Percentiles rank a stretch among this genome's conserved stretches.
Evolutionary conservation across 2,888 invertebrate species (phyloP).

Genomic region (Adela reaumurella): DNA sequence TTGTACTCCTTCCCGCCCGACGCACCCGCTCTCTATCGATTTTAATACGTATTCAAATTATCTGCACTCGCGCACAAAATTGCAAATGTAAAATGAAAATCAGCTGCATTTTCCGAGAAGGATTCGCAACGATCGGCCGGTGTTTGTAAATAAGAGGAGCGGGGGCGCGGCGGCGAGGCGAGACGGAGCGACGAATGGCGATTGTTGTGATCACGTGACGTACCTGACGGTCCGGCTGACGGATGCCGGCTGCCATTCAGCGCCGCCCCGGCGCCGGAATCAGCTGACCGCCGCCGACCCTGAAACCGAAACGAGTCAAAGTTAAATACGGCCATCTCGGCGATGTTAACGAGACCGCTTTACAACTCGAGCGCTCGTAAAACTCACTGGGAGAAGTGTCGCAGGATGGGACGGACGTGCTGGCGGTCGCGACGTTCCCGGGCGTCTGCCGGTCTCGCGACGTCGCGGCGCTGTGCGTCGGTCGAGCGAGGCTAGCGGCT

Average conservation of each 20-base stretch:
- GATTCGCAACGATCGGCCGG: neutral
- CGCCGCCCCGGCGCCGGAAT: slow-evolving; percentile 21
- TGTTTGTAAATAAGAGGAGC: slow-evolving; percentile 7
- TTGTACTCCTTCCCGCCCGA: slow-evolving; percentile 26
- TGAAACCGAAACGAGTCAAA: slow-evolving; percentile 26
- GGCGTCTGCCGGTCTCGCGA: slow-evolving; percentile 59
- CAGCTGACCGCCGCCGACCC: slow-evolving; percentile 36
- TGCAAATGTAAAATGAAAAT: slow-evolving; percentile 3
- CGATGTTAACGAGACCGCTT: neutral
- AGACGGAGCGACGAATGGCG: slow-evolving; percentile 13
- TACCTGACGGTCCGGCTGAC: slow-evolving; percentile 25
- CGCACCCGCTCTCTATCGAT: slow-evolving; percentile 24
- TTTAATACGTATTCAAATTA: slow-evolving; percentile 25
- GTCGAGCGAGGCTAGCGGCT: slow-evolving; percentile 26
- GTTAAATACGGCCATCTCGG: slow-evolving; percentile 33
- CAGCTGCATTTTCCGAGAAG: no score
- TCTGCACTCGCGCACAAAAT: neutral
- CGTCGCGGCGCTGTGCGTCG: slow-evolving; percentile 50
- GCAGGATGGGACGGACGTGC: slow-evolving; percentile 30
- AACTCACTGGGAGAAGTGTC: neutral
- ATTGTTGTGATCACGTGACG: slow-evolving; percentile 31
- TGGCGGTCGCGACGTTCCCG: slow-evolving; percentile 46
- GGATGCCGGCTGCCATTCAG: neutral
- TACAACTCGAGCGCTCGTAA: neutral
- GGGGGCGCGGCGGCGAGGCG: slow-evolving; percentile 10